These are phyloP conservation scores for Hassar affinis DNA, from an alignment of 2,113 vertebrate species.

Conservation along the genomic window DNA sequence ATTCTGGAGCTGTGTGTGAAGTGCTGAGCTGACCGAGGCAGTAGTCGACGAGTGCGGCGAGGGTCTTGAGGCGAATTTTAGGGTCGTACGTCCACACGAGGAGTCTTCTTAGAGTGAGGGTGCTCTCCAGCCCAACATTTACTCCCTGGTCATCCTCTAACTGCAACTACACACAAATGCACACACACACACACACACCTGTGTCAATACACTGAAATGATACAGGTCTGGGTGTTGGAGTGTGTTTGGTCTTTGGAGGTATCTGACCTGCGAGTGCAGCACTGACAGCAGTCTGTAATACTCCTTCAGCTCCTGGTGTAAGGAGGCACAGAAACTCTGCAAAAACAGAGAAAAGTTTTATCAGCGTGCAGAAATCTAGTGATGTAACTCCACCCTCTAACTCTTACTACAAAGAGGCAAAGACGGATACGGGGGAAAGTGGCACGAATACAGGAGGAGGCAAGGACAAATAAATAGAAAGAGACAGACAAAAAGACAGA, in stretches of 20 bases:
- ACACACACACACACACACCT: background rate
- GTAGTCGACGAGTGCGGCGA: conserved; percentile 94
- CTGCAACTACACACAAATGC: conserved; percentile 77
- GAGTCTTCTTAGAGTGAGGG: conserved; percentile 87
- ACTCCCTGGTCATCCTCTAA: conserved; percentile 95
- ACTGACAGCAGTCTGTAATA: conserved; percentile 95
- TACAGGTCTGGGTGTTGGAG: background rate
- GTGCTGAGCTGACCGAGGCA: conserved; percentile 84
- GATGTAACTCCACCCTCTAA: background rate
- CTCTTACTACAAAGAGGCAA: background rate
- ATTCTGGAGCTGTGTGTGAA: background rate
- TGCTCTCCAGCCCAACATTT: conserved; percentile 81
- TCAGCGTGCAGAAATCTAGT: background rate
- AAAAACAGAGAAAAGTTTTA: background rate
- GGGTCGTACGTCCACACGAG: conserved; percentile 98
- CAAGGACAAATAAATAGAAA: background rate
- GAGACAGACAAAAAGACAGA: background rate
- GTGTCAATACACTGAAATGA: background rate
- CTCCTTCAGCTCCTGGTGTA: conserved; percentile 96
- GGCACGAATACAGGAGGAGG: background rate
- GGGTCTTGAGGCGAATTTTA: conserved; percentile 90
- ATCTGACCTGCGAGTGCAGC: conserved; percentile 89
- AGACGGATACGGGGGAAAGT: background rate
- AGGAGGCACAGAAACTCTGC: conserved; percentile 94
- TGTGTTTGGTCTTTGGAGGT: background rate